These are phyloP conservation scores for Ceyx margarethae DNA, from an alignment of 2,113 vertebrate genomes.

Conservation along the genomic window DNA sequence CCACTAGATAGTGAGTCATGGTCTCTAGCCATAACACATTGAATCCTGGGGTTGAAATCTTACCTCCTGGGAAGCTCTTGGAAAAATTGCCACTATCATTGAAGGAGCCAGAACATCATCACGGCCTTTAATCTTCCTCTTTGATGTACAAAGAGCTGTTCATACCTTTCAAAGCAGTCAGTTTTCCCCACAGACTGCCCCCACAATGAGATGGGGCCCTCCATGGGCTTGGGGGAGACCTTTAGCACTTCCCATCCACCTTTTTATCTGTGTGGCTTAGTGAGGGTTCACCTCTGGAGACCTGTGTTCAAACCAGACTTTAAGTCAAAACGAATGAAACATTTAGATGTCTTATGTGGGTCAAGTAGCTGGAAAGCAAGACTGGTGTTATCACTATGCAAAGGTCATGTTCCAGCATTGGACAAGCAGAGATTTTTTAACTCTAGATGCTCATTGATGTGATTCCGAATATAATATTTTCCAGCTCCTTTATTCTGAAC, in stretches of 20 bases:
- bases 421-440: neutral
- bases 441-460: neutral
- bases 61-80: neutral
- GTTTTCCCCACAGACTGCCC: neutral
- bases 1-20: fast-evolving
- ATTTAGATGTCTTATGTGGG: neutral
- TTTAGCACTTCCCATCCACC: neutral
- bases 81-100: neutral
- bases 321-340: neutral
- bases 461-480: neutral
- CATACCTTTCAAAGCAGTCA: neutral
- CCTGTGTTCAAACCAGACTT: neutral
- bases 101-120: neutral
- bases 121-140: neutral
- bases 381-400: neutral
- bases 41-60: neutral
- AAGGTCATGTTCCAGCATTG: neutral
- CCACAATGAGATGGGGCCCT: neutral
- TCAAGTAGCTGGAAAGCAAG: neutral
- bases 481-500: neutral
- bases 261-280: neutral
- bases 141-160: neutral
- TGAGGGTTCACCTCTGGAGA: neutral
- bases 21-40: neutral
- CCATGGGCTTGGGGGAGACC: neutral